Conservation (phyloP, 2,113 vertebrate genomes). For the Chiloscyllium plagiosum region DNA sequence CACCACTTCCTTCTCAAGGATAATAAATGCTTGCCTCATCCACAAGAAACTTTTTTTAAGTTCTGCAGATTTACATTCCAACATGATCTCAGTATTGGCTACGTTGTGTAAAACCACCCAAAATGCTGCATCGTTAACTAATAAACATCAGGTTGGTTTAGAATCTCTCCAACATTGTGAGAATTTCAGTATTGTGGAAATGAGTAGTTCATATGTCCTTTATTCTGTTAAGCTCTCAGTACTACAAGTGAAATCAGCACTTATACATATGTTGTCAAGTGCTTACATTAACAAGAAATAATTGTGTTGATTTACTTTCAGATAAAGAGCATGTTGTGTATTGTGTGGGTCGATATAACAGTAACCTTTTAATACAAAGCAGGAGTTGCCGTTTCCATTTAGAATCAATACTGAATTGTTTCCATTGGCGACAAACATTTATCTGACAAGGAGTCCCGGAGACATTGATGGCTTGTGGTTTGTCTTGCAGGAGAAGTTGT, state of each 20-base stretch:
- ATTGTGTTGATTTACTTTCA: slow-evolving; percentile 31
- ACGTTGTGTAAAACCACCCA: not conserved
- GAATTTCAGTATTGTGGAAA: not conserved
- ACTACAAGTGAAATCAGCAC: not conserved
- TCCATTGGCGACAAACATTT: slow-evolving; percentile 21
- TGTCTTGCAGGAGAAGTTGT: not conserved
- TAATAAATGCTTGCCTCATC: no score
- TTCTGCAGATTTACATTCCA: not conserved
- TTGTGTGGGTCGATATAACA: slow-evolving; percentile 10
- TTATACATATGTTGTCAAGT: not conserved
- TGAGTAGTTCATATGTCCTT: not conserved
- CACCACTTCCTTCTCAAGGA: no score
- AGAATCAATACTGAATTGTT: slow-evolving; percentile 28
- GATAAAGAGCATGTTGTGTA: slow-evolving; percentile 7
- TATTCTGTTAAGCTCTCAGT: no score
- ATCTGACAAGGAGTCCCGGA: not conserved
- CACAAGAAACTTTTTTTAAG: no score
- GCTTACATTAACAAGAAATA: slow-evolving; percentile 7
- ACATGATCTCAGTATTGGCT: not conserved
- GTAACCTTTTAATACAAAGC: slow-evolving; percentile 34
- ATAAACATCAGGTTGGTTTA: not conserved
- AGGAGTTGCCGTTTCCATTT: not conserved
- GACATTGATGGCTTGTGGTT: not conserved
- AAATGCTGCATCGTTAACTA: not conserved
- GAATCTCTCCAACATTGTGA: not conserved